These are phyloP conservation scores for Tetramorium simillimum DNA, from an alignment of 1,140 invertebrate species.

Conservation along the genomic window DNA sequence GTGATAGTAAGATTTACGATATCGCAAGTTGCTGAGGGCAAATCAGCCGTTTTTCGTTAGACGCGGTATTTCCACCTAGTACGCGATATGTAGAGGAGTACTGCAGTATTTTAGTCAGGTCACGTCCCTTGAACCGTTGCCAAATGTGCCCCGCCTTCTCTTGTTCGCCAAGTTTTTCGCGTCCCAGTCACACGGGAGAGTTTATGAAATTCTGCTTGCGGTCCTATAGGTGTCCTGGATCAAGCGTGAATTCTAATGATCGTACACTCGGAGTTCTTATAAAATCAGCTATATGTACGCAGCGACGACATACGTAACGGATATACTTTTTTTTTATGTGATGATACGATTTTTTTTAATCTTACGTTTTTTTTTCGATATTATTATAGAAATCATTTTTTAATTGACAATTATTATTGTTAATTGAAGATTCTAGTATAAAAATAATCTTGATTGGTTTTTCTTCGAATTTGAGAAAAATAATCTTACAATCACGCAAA, in stretches of 20 bases:
- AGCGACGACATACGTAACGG: not conserved
- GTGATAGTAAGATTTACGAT: conserved; percentile 32
- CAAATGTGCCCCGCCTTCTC: conserved; percentile 59
- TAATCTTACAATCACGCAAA: not conserved
- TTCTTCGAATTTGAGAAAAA: not conserved
- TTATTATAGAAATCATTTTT: not conserved
- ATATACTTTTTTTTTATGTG: not conserved
- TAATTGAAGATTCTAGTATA: not conserved
- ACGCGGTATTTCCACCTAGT: conserved; percentile 66
- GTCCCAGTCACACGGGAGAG: conserved; percentile 26
- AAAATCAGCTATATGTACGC: not conserved
- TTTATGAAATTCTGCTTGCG: conserved; percentile 52
- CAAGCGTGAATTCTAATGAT: conserved; percentile 73
- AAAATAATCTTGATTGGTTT: not conserved
- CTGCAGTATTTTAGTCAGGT: conserved; percentile 75
- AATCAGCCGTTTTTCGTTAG: conserved; percentile 58
- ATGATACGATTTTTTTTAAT: not conserved
- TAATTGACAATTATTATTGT: not conserved
- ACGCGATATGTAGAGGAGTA: conserved; percentile 65
- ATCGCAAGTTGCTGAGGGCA: conserved; percentile 28
- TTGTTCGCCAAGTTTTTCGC: conserved; percentile 56
- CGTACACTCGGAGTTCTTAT: not conserved
- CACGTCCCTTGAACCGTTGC: conserved; percentile 72
- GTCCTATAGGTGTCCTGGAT: conserved; percentile 69
- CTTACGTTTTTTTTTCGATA: not conserved